Conservation (phyloP, 2,888 invertebrate genomes). For the Anorthoa munda region DNA sequence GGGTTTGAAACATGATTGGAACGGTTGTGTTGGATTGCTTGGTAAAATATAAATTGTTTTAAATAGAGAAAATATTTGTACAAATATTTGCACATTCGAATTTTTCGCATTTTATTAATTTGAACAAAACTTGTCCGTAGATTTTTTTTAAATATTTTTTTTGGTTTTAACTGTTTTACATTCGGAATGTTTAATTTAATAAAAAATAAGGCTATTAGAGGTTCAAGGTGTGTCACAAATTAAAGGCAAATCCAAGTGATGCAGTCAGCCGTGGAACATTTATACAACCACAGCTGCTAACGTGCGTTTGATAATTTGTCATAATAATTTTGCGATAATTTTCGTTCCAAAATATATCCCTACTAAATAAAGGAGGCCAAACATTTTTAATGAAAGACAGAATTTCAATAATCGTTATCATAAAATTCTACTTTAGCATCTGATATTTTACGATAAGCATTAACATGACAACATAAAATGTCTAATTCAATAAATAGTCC, state of each 20-base stretch:
- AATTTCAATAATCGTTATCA: conserved; percentile 39
- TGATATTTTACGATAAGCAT: conserved; percentile 60
- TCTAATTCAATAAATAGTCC: conserved; percentile 72
- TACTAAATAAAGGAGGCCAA: not conserved
- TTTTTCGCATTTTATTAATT: not conserved
- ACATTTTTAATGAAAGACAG: conserved; percentile 1
- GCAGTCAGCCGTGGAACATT: too few relatives aligned
- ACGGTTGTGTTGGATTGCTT: conserved; percentile 18
- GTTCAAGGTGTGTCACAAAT: too few relatives aligned
- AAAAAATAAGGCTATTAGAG: too few relatives aligned
- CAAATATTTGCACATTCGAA: too few relatives aligned
- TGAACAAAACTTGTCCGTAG: too few relatives aligned
- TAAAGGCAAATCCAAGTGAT: too few relatives aligned
- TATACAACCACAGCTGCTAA: too few relatives aligned
- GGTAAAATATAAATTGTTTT: conserved; percentile 9
- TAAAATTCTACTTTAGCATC: conserved; percentile 51
- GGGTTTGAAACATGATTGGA: conserved; percentile 24
- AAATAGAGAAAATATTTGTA: not conserved
- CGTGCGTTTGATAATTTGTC: too few relatives aligned
- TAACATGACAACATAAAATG: conserved; percentile 58
- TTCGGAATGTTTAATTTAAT: not conserved
- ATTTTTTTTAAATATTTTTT: not conserved
- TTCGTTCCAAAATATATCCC: too few relatives aligned
- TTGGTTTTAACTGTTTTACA: conserved; percentile 11
- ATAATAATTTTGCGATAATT: too few relatives aligned